Evolutionary conservation across 2,113 vertebrate genomes (phyloP).

Genomic region (Pogonocichla stellata): DNA sequence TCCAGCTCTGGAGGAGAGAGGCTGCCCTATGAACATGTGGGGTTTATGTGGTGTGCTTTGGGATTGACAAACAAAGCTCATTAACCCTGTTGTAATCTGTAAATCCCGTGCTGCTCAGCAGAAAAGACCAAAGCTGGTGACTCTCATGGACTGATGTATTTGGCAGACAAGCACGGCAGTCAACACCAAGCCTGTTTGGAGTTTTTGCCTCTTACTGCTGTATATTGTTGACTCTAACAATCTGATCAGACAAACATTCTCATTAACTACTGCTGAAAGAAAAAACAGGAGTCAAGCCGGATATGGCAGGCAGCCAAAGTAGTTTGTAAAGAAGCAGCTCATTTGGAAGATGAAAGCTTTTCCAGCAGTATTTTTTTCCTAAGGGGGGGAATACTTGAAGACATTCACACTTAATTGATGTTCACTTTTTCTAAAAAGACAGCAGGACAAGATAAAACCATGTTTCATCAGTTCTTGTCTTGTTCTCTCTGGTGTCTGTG

Average conservation of each 20-base stretch:
- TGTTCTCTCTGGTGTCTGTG: background rate
- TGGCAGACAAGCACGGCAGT: background rate
- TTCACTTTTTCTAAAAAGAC: background rate
- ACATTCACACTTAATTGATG: background rate
- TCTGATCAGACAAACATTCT: background rate
- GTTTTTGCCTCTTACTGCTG: background rate
- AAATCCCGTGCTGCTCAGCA: background rate
- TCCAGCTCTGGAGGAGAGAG: background rate
- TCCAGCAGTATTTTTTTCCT: background rate
- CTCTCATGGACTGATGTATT: background rate
- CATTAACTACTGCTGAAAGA: background rate
- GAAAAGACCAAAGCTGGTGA: background rate
- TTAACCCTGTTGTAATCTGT: background rate
- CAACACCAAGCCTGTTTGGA: background rate
- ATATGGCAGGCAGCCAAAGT: accelerated
- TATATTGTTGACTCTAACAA: background rate
- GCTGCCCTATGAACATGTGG: background rate
- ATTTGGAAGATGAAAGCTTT: background rate
- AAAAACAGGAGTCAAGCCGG: background rate
- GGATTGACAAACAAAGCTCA: background rate
- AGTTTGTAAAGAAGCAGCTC: background rate
- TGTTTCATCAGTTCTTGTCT: background rate
- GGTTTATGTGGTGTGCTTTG: background rate
- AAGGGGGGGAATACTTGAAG: background rate
- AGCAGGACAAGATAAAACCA: background rate